A percentile compares a stretch with the other conserved stretches of the same genome.
Evolutionary conservation across 2,888 invertebrate genomes (phyloP).

Genomic region (Ichneumoninae sp.): DNA sequence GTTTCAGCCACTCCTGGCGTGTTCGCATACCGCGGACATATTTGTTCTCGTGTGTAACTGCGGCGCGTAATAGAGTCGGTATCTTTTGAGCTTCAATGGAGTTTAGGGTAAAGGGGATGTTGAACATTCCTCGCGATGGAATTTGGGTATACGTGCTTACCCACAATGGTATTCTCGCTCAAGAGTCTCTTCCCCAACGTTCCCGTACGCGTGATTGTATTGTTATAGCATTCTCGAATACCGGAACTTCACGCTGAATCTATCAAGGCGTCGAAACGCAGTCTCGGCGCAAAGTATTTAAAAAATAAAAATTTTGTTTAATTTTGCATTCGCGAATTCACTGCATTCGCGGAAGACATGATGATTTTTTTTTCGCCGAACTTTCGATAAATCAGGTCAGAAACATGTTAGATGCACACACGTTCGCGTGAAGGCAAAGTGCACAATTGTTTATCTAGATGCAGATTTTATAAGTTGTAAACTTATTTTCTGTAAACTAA

Average conservation of each 20-base stretch:
- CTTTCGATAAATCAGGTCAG: no score
- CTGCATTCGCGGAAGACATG: neutral
- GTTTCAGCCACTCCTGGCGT: neutral
- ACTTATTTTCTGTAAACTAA: no score
- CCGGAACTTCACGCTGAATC: neutral
- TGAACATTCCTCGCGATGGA: constrained; percentile 26
- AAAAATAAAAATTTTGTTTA: neutral
- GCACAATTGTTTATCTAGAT: no score
- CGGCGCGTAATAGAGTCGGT: constrained; percentile 14
- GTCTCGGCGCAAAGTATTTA: no score
- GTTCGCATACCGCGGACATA: neutral
- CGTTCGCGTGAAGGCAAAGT: no score
- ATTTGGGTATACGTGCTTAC: constrained; percentile 46
- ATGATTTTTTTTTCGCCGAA: neutral
- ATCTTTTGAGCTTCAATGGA: constrained; percentile 11
- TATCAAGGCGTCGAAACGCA: neutral
- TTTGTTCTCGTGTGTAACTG: neutral
- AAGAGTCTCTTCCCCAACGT: neutral
- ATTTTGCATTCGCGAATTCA: neutral
- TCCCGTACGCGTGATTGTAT: constrained; percentile 39
- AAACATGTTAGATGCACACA: no score
- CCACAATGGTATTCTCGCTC: constrained; percentile 40
- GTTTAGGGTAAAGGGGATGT: neutral
- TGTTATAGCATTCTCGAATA: constrained; percentile 36
- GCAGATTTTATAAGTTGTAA: no score